Conservation (phyloP, 2,113 vertebrate genomes). For the Globicephala melas region DNA sequence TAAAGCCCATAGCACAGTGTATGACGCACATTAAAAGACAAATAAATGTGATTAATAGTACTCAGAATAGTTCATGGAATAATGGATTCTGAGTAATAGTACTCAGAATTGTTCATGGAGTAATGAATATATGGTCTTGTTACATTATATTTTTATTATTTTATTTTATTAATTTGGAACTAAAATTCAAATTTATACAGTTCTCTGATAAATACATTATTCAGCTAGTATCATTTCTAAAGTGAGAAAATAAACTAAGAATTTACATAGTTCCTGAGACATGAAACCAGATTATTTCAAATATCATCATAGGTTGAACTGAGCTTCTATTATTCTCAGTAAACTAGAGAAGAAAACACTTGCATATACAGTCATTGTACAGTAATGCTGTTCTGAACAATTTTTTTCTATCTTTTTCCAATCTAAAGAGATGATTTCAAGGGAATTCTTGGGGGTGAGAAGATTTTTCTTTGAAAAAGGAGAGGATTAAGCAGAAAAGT, state of each 20-base stretch:
- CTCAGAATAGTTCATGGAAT: not conserved
- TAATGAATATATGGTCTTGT: not conserved
- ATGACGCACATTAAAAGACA: not conserved
- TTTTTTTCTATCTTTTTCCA: not conserved
- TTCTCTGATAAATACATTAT: not conserved
- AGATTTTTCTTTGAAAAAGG: constrained; percentile 1
- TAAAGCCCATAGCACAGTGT: not conserved
- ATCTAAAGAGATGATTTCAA: not conserved
- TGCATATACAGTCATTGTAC: not conserved
- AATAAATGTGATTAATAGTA: not conserved
- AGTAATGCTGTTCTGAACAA: not conserved
- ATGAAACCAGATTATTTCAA: not conserved
- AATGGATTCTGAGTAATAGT: not conserved
- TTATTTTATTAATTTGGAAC: constrained; percentile 16
- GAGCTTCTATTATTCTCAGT: not conserved
- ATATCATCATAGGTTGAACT: not conserved
- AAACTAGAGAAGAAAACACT: not conserved
- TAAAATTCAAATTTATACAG: not conserved
- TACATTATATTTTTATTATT: not conserved
- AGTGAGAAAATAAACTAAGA: not conserved
- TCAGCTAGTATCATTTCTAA: constrained; percentile 2
- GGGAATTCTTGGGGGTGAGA: not conserved
- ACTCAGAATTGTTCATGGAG: not conserved
- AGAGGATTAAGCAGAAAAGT: not conserved
- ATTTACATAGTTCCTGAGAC: not conserved